These are phyloP conservation scores for Okapia johnstoni DNA, from an alignment of 2,113 vertebrate species.

Conservation along the genomic window DNA sequence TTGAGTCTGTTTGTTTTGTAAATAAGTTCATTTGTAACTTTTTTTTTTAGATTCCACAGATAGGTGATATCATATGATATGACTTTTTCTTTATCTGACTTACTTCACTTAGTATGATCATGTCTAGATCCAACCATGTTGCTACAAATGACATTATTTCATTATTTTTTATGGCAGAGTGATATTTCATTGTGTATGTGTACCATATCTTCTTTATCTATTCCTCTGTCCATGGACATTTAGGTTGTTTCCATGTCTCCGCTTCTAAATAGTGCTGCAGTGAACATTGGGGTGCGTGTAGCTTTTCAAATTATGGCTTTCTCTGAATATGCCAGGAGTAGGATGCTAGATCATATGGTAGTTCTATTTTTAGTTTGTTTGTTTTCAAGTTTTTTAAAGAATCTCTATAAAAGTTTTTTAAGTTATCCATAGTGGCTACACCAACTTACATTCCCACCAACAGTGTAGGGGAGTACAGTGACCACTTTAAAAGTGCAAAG, in stretches of 20 bases:
- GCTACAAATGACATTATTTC: not conserved
- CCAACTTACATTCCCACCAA: not conserved
- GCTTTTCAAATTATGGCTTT: not conserved
- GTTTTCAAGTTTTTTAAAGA: not conserved
- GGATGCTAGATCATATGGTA: not conserved
- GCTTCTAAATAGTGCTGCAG: not conserved
- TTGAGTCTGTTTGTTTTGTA: not conserved
- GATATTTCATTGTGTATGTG: not conserved
- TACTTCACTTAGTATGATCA: not conserved
- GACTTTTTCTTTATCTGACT: not conserved
- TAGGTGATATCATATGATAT: not conserved
- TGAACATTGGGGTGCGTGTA: not conserved
- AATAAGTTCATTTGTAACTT: not conserved
- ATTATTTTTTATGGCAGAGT: not conserved
- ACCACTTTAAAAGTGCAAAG: not conserved
- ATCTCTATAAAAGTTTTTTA: not conserved
- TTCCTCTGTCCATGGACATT: not conserved
- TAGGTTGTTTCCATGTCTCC: not conserved
- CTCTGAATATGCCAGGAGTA: not conserved
- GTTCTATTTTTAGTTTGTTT: not conserved
- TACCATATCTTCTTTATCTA: not conserved
- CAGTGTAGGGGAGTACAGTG: not conserved
- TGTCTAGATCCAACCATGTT: not conserved
- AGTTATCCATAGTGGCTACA: not conserved
- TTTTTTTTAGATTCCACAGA: not conserved